phyloP scores from a whole-genome alignment of 2,113 vertebrate species.

The Brachirus orientalis region DNA sequence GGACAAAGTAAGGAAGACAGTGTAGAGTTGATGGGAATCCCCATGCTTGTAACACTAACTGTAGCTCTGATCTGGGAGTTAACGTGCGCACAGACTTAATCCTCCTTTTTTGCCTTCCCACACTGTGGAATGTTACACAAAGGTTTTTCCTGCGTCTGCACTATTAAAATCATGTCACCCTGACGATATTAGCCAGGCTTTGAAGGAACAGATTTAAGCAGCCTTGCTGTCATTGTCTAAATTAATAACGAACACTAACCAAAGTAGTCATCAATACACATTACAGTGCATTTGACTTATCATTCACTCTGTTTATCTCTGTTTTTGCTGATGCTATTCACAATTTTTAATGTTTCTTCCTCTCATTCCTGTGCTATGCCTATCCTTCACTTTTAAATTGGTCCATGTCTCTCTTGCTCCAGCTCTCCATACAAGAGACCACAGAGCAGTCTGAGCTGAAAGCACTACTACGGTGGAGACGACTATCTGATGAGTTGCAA shows the following conservation, averaged over 20 bases:
- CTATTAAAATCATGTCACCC: conserved; percentile 37
- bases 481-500: conserved; percentile 90
- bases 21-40: neutral
- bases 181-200: conserved; percentile 21
- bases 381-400: neutral
- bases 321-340: conserved; percentile 1
- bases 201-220: no score
- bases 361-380: neutral
- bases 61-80: conserved; percentile 23
- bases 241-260: conserved; percentile 9
- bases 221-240: no score
- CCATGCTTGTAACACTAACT: conserved; percentile 29
- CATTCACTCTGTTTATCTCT: neutral
- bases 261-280: no score
- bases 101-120: conserved; percentile 44
- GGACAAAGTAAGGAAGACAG: conserved; percentile 22
- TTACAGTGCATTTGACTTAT: neutral
- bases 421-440: conserved; percentile 82
- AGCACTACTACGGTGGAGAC: conserved; percentile 88
- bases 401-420: conserved; percentile 30
- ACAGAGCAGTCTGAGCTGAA: conserved; percentile 86
- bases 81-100: conserved; percentile 36
- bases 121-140: conserved; percentile 36
- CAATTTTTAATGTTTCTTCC: neutral
- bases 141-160: conserved; percentile 39